These are phyloP conservation scores for Noctua janthina DNA, from an alignment of 2,888 invertebrate genomes.

Conservation along the genomic window DNA sequence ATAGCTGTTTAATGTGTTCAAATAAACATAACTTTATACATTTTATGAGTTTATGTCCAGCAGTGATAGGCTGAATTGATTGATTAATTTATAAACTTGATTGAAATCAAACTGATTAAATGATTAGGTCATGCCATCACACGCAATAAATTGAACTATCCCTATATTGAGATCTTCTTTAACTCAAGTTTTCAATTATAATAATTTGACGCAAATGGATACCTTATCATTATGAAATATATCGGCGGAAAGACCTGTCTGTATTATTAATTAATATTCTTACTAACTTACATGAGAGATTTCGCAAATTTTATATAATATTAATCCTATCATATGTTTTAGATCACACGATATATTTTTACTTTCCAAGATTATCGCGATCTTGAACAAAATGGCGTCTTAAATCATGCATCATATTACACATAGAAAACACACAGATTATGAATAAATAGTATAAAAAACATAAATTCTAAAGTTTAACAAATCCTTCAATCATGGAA, in stretches of 20 bases:
- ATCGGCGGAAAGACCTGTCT: neutral
- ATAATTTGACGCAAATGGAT: slow-evolving; percentile 22
- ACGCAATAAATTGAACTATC: slow-evolving; percentile 24
- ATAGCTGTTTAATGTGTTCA: neutral
- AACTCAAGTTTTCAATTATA: slow-evolving; percentile 11
- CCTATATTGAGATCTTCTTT: slow-evolving; percentile 3
- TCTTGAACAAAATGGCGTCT: slow-evolving; percentile 5
- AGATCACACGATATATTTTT: neutral
- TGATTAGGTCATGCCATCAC: slow-evolving; percentile 7
- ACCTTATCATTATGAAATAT: slow-evolving; percentile 13
- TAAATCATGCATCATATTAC: slow-evolving; percentile 1
- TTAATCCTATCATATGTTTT: slow-evolving; percentile 1
- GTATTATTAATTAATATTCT: slow-evolving; percentile 21
- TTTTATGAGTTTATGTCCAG: neutral
- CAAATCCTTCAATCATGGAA: neutral
- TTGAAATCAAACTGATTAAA: slow-evolving; percentile 30
- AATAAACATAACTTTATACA: slow-evolving; percentile 5
- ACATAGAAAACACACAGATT: neutral
- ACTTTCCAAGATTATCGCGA: neutral
- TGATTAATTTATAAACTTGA: slow-evolving; percentile 31
- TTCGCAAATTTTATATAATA: slow-evolving; percentile 9
- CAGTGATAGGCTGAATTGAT: neutral
- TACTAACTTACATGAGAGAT: slow-evolving; percentile 14
- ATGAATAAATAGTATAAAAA: neutral
- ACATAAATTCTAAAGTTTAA: neutral